A percentile compares a stretch with the other conserved stretches of the same genome.
These are phyloP conservation scores for Abscondita cerata DNA, from an alignment of 2,888 invertebrate species.

Conservation along the genomic window DNA sequence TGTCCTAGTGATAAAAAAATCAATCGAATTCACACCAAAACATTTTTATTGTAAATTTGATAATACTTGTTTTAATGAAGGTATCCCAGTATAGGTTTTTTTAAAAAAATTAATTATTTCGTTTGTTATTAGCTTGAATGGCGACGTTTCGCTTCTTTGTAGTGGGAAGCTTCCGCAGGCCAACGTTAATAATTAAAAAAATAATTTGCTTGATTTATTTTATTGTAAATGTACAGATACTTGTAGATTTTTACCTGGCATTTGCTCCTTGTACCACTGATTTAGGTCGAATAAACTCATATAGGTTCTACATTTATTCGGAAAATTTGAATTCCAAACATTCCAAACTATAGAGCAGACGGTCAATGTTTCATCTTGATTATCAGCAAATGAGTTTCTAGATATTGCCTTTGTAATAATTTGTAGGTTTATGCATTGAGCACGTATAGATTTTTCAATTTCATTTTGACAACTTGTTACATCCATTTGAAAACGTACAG, in stretches of 20 bases:
- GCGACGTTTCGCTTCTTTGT: too few relatives aligned
- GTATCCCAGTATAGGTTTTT: too few relatives aligned
- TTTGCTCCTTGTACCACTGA: slow-evolving; percentile 94
- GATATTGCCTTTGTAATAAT: slow-evolving; percentile 45
- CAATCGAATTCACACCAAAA: background rate
- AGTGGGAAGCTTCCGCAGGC: too few relatives aligned
- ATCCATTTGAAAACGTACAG: slow-evolving; percentile 67
- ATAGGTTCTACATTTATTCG: slow-evolving; percentile 47
- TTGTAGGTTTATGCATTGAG: slow-evolving; percentile 49
- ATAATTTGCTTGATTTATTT: too few relatives aligned
- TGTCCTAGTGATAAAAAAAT: slow-evolving; percentile 40
- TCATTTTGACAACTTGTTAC: slow-evolving; percentile 49
- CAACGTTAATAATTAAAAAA: too few relatives aligned
- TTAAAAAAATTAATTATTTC: too few relatives aligned
- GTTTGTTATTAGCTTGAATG: too few relatives aligned
- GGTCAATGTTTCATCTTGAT: slow-evolving; percentile 58
- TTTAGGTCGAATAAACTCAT: slow-evolving; percentile 86
- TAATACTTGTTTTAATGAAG: too few relatives aligned
- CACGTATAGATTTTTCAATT: slow-evolving; percentile 41
- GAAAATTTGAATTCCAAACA: slow-evolving; percentile 56
- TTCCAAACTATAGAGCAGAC: slow-evolving; percentile 71
- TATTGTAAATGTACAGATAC: too few relatives aligned
- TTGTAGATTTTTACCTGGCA: slow-evolving; percentile 77
- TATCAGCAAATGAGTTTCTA: slow-evolving; percentile 45
- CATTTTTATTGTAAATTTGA: too few relatives aligned